Evolutionary conservation across 2,888 invertebrate species (phyloP).

Genomic region (Archips xylosteana): DNA sequence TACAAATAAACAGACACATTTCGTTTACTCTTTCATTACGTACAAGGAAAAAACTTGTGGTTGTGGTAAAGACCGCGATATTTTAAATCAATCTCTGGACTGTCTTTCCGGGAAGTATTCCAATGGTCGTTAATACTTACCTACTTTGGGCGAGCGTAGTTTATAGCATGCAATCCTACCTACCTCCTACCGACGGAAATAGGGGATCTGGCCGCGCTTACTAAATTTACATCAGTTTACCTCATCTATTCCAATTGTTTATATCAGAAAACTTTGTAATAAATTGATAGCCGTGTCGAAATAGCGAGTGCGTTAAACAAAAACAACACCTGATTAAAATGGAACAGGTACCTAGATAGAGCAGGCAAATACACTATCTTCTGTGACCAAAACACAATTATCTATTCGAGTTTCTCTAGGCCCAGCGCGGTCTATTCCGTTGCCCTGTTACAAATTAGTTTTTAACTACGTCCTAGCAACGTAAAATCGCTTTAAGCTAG

Average conservation of each 20-base stretch:
- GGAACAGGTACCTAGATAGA: not conserved
- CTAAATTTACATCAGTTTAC: conserved; percentile 59
- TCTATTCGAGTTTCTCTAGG: not conserved
- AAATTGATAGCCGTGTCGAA: conserved; percentile 15
- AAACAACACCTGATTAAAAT: conserved; percentile 15
- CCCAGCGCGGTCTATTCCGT: not conserved
- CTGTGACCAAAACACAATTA: not conserved
- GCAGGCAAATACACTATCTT: not conserved
- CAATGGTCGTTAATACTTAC: not conserved
- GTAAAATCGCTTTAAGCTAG: not conserved
- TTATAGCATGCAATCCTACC: conserved; percentile 10
- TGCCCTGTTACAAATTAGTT: not conserved
- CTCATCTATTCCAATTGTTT: conserved; percentile 61
- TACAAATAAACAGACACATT: no score
- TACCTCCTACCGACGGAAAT: conserved; percentile 15
- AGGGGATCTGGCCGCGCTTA: conserved; percentile 20
- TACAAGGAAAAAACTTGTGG: no score
- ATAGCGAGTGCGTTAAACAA: conserved; percentile 4
- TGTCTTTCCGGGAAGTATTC: conserved; percentile 1
- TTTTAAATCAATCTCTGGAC: not conserved
- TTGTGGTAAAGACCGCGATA: not conserved
- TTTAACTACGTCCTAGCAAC: not conserved
- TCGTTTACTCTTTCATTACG: no score
- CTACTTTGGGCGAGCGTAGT: not conserved
- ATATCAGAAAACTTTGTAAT: conserved; percentile 46